A percentile compares a stretch with the other conserved stretches of the same genome.
Evolutionary conservation across 2,113 vertebrate genomes (phyloP).

Genomic region (Asarcornis scutulata): DNA sequence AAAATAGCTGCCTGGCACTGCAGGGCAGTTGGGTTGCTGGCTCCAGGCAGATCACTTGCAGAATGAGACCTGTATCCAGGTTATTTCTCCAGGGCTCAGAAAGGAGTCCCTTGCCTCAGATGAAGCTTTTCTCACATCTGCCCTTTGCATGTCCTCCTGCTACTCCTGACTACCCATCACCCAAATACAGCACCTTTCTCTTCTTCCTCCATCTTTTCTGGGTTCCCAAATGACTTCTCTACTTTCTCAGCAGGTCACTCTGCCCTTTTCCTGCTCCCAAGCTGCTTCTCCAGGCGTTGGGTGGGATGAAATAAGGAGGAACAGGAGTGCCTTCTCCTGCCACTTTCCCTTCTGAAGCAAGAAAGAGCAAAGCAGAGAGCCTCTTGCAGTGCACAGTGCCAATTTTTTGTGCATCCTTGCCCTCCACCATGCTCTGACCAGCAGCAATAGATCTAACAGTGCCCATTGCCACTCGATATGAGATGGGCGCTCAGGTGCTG

Average conservation of each 20-base stretch:
- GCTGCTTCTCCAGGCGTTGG: background rate
- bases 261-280: background rate
- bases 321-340: rapidly evolving
- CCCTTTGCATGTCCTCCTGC: background rate
- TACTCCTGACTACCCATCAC: background rate
- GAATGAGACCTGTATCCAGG: rapidly evolving
- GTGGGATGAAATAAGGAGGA: background rate
- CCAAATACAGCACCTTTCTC: background rate
- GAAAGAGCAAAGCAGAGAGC: background rate
- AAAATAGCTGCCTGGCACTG: background rate
- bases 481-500: background rate
- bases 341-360: background rate
- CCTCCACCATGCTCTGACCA: background rate
- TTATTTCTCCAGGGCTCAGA: background rate
- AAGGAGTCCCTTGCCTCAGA: background rate
- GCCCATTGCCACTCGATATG: background rate
- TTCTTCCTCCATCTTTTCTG: background rate
- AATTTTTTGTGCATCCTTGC: background rate
- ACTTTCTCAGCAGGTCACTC: background rate
- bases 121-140: background rate
- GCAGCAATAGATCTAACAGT: background rate
- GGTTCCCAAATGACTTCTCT: background rate
- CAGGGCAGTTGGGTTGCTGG: background rate
- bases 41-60: background rate
- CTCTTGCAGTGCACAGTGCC: background rate